A percentile compares a stretch with the other conserved stretches of the same genome.
Conservation (phyloP, 2,797 vertebrate genomes). For the Selene dorsalis region DNA sequence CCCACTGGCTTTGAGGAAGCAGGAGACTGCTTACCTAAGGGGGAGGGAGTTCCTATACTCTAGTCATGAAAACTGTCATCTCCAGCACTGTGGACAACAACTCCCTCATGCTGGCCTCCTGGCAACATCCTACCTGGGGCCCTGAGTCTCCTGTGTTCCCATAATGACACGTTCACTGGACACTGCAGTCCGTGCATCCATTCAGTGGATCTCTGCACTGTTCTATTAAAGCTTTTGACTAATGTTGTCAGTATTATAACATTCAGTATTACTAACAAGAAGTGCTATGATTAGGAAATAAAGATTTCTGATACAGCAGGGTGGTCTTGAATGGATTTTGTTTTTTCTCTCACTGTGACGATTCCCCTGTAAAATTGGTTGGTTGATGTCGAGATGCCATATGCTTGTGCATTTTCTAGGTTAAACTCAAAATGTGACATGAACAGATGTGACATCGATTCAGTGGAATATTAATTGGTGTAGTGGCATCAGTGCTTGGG, state of each 20-base stretch:
- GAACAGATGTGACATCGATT: too few relatives aligned
- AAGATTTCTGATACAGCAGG: not conserved
- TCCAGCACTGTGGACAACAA: constrained; percentile 38
- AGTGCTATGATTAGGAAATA: not conserved
- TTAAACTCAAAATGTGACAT: not conserved
- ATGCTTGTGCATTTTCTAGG: not conserved
- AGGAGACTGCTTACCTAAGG: constrained; percentile 50
- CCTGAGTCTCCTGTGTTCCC: constrained; percentile 28
- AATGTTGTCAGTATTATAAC: not conserved
- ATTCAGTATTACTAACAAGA: not conserved
- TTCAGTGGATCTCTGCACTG: not conserved
- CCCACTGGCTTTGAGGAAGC: constrained; percentile 51
- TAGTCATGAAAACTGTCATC: constrained; percentile 39
- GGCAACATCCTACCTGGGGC: constrained; percentile 31
- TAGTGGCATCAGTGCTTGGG: not conserved
- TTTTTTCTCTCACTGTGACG: not conserved
- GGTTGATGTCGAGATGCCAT: not conserved
- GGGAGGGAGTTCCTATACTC: constrained; percentile 49
- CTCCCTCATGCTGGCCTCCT: constrained; percentile 49
- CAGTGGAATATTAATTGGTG: not conserved
- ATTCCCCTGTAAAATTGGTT: not conserved
- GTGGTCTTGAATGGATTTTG: not conserved
- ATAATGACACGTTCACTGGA: constrained; percentile 11
- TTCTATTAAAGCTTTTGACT: not conserved
- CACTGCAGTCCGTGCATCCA: not conserved